Evolutionary conservation across 2,797 vertebrate genomes (phyloP), one percentile per base, ranked within the genome.

Genomic region (Hozukius guyotensis): DNA sequence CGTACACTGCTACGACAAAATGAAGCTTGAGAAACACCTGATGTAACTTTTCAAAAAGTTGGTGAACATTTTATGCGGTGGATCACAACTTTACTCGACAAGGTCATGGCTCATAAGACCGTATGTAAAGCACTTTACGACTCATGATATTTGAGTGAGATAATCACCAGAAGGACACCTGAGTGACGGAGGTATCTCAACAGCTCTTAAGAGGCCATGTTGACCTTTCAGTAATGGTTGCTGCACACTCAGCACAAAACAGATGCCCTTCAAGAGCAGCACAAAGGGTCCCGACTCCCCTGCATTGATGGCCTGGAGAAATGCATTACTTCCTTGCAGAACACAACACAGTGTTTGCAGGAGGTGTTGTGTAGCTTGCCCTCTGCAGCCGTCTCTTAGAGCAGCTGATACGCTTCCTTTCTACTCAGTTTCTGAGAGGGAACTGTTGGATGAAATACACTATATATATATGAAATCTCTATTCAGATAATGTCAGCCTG

Each of bases 221-320:
- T 80, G 78, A 91, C 88, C 89, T 85, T 88, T 89, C 12, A 32
- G 57, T 56, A 86, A 82, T 80, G 86, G 78, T 75, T 87, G 55
- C 74, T 90, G 72, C 78, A 57, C 56, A 67, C 85, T 92, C 89
- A 92, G 93, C 92, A 77, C 71, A 80, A 91, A 88, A 82, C 59
- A 66, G 78, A 74, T 79, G 85, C 78, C 82, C 86, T 87, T 83
- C 81, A 87, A 34, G 63, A 73, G 31, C 61, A 62, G 75, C 60
- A 61, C 52, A 67, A 22, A 79, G 77, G 67, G 20, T 66, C 78
- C 59, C 25, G 31, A 49, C 65, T 75, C 49, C 34, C 53, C 34
- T 66, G 49, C 74, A 72, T 46, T 85, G 89, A n/a, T 53, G 77
- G 69, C 72, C 38, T 42, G 63, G 46, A 69, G 49, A 81, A 52